phyloP scores from a whole-genome alignment of 2,797 vertebrate genomes.

The Macropus fuliginosus region DNA sequence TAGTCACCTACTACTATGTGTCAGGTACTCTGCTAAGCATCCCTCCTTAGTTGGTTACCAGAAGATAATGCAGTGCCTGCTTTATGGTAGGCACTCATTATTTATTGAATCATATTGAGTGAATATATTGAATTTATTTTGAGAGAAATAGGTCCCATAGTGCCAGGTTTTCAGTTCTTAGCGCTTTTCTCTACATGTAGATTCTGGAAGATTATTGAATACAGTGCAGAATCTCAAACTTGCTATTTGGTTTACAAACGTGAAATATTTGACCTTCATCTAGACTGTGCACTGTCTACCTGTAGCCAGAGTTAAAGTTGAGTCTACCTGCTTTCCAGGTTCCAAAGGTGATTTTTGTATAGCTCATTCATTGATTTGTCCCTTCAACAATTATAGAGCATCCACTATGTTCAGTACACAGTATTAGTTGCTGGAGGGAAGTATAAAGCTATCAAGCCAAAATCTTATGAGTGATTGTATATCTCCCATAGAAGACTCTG shows the following conservation, averaged over 20 bases:
- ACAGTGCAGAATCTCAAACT: slow-evolving; percentile 13
- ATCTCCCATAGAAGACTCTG: background rate
- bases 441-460: background rate
- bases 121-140: slow-evolving; percentile 19
- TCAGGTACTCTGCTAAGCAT: background rate
- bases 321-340: slow-evolving; percentile 25
- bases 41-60: background rate
- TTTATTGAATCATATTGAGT: slow-evolving; percentile 19
- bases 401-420: background rate
- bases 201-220: background rate
- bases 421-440: background rate
- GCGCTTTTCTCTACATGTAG: background rate
- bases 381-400: slow-evolving; percentile 31
- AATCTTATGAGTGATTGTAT: background rate
- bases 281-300: background rate
- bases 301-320: background rate
- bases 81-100: background rate
- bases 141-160: background rate
- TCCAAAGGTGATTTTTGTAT: background rate
- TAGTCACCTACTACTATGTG: background rate
- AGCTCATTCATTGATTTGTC: background rate
- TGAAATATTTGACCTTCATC: slow-evolving; percentile 1
- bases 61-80: background rate
- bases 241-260: slow-evolving; percentile 33
- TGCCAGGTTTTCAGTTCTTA: slow-evolving; percentile 12